A percentile compares a stretch with the other conserved stretches of the same genome.
Evolutionary conservation across 2,797 vertebrate genomes (phyloP).

Genomic region (Acrocephalus scirpaceus): DNA sequence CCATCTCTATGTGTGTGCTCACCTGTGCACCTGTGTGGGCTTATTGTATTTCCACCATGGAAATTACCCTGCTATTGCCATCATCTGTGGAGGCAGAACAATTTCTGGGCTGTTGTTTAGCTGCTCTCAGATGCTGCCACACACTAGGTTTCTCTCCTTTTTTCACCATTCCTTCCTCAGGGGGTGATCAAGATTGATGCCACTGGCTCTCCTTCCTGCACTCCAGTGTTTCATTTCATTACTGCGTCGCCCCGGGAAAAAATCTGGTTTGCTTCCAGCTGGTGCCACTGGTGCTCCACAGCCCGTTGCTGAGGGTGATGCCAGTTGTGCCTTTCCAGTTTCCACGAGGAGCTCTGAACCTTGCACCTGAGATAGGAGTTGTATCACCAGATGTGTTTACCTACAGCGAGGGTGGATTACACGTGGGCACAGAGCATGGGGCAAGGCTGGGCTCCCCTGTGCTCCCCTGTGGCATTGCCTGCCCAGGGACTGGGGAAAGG

Average conservation of each 20-base stretch:
- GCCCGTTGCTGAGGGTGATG: background rate
- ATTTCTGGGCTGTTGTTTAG: background rate
- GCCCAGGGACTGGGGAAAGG: background rate
- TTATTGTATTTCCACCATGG: background rate
- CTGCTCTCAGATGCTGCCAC: background rate
- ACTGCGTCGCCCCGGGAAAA: background rate
- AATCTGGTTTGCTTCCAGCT: background rate
- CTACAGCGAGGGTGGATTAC: background rate
- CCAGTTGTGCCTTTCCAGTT: background rate
- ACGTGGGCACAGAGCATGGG: rapidly evolving
- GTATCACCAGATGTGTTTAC: rapidly evolving
- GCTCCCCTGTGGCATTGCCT: rapidly evolving
- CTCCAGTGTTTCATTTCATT: background rate
- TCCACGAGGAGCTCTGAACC: background rate
- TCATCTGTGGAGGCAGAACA: background rate
- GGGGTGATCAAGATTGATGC: background rate
- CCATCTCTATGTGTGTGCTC: background rate
- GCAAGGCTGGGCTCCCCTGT: background rate
- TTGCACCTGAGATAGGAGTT: background rate
- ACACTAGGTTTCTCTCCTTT: background rate
- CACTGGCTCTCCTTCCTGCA: background rate
- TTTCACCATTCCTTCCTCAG: background rate
- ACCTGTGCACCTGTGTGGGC: background rate
- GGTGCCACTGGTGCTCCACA: background rate
- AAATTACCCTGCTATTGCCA: background rate